Evolutionary conservation across 2,113 vertebrate genomes (phyloP), one percentile per base, ranked within the genome.

Genomic region (Aptenodytes patagonicus): DNA sequence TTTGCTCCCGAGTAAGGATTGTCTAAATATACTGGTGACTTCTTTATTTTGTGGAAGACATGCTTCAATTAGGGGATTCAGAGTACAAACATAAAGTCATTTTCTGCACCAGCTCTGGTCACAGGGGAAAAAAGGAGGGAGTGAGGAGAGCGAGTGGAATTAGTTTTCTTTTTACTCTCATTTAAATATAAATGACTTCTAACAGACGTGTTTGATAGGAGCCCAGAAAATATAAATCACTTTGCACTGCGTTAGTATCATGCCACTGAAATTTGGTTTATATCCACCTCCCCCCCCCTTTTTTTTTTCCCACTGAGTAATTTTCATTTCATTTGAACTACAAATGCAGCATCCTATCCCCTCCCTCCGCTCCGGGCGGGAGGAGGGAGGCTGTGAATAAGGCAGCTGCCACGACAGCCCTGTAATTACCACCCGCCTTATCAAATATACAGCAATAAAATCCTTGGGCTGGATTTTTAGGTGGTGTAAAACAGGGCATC

Each of bases 131-230:
- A 80, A 32, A 20, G 40, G 58, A 34, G 71, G 54, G 92, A 81
- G n/a, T 10, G 83, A 58, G 65, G 83, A 85, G 80, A 88, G 60
- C 5, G 8, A 90, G 78, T 46, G 31, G 83, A 91, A 90, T 95
- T 96, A 73, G 79, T 95, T 96, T 95, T 73, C 66, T 85, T 97
- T 92, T 92, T 79, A 20, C 70, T 94, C 96, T 97, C 96, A 97
- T 97, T 97, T 97, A 96, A 97, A 97, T 97, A 97, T 88, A 97
- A 95, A 97, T 96, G 76, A 83, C 93, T 97, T 97, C 71, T 71
- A 96, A 95, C 86, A 92, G 92, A 64, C 61, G 0, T 40, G 81
- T 93, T 90, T 88, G 92, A 93, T 86, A 83, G 93, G 54, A 84
- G 70, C 84, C 69, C 75, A 76, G 90, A 46, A 93, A 87, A 88